phyloP scores from a whole-genome alignment of 2,888 invertebrate species.

The Lepetodrilus schrolli region DNA sequence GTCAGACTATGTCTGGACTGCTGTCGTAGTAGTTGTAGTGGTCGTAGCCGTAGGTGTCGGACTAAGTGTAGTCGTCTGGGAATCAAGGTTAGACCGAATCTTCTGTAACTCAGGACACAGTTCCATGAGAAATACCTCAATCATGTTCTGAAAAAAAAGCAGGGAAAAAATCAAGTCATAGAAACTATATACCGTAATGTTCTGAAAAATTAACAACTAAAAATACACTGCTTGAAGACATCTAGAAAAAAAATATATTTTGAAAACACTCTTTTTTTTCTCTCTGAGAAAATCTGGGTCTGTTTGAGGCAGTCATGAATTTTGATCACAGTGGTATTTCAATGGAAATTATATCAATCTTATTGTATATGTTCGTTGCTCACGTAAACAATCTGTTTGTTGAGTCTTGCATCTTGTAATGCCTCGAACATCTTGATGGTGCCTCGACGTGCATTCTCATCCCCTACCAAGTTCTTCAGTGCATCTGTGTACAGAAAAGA shows the following conservation, averaged over 20 bases:
- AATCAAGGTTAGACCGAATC: conserved; percentile 4
- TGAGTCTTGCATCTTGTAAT: conserved; percentile 87
- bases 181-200: no score
- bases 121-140: conserved; percentile 82
- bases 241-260: no score
- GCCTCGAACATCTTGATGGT: conserved; percentile 90
- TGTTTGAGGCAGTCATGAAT: no score
- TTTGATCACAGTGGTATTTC: no score
- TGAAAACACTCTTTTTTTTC: no score
- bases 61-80: background rate
- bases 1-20: background rate
- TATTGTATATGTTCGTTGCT: conserved; percentile 77
- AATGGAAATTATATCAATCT: no score
- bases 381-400: conserved; percentile 93
- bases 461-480: conserved; percentile 88
- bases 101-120: conserved; percentile 80
- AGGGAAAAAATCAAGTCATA: no score
- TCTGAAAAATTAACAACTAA: no score
- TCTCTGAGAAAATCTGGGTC: no score
- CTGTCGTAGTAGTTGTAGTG: background rate
- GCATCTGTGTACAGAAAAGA: no score
- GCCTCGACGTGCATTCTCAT: conserved; percentile 88
- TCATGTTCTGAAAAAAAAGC: conserved; percentile 80
- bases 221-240: no score
- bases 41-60: background rate